Conservation (phyloP, 2,888 invertebrate genomes). For the Andricus quercusramuli region DNA sequence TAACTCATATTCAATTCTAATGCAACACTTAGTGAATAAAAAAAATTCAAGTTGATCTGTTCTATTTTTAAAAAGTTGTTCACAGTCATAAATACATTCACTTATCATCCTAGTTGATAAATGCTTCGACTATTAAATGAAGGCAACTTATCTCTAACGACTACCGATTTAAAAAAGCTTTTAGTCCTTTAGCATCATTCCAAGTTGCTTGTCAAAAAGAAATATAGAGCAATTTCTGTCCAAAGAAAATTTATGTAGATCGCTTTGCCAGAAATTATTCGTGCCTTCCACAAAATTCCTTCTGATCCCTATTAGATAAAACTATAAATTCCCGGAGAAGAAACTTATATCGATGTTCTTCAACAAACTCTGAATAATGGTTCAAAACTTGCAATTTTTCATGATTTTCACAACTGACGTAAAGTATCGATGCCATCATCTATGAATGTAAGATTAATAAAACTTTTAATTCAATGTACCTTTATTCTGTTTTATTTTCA, state of each 20-base stretch:
- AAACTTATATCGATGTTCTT: background rate
- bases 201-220: slow-evolving; percentile 16
- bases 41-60: too few species aligned
- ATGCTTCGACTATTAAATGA: background rate
- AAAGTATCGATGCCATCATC: too few species aligned
- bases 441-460: too few species aligned
- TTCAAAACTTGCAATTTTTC: too few species aligned
- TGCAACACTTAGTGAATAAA: too few species aligned
- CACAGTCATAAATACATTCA: too few species aligned
- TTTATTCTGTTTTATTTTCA: background rate
- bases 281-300: slow-evolving; percentile 5
- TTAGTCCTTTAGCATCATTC: slow-evolving; percentile 12
- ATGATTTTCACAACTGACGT: too few species aligned
- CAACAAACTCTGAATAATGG: background rate
- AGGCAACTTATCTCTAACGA: background rate
- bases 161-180: slow-evolving; percentile 1
- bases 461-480: background rate
- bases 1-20: too few species aligned
- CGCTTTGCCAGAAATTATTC: slow-evolving; percentile 32
- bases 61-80: too few species aligned
- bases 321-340: background rate
- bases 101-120: background rate
- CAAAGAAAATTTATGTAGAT: slow-evolving; percentile 22
- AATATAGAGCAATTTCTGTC: slow-evolving; percentile 32
- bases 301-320: slow-evolving; percentile 19